Conservation (phyloP, 2,797 vertebrate genomes). For the Emys orbicularis region DNA sequence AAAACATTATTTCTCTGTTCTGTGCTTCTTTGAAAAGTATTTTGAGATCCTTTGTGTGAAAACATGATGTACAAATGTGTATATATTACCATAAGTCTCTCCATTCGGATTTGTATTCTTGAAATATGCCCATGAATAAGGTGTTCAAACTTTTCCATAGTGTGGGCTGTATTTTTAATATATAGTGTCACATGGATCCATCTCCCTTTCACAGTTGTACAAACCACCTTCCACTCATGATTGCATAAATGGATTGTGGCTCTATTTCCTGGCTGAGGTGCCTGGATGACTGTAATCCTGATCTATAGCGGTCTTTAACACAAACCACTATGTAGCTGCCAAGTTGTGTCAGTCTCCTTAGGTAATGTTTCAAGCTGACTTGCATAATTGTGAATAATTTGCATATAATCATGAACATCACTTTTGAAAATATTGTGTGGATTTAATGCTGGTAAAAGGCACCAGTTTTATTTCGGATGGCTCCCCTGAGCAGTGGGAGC, state of each 20-base stretch:
- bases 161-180: neutral
- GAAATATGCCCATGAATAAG: neutral
- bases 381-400: neutral
- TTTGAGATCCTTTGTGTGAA: neutral
- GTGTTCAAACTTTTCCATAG: conserved; percentile 28
- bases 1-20: neutral
- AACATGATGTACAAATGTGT: neutral
- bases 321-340: neutral
- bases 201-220: neutral
- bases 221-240: neutral
- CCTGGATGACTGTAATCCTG: neutral
- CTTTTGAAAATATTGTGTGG: neutral
- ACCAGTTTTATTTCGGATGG: neutral
- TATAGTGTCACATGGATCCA: neutral
- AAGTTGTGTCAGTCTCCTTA: neutral
- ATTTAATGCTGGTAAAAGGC: neutral
- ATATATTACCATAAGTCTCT: neutral
- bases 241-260: neutral
- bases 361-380: accelerated
- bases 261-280: neutral
- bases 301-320: neutral
- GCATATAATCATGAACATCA: neutral
- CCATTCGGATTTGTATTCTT: neutral
- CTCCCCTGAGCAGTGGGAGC: neutral
- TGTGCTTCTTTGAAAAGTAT: neutral